Percentiles rank a stretch among this genome's conserved stretches.
These are phyloP conservation scores for Tromatobia lineatoria DNA, from an alignment of 2,888 invertebrate species.

Conservation along the genomic window DNA sequence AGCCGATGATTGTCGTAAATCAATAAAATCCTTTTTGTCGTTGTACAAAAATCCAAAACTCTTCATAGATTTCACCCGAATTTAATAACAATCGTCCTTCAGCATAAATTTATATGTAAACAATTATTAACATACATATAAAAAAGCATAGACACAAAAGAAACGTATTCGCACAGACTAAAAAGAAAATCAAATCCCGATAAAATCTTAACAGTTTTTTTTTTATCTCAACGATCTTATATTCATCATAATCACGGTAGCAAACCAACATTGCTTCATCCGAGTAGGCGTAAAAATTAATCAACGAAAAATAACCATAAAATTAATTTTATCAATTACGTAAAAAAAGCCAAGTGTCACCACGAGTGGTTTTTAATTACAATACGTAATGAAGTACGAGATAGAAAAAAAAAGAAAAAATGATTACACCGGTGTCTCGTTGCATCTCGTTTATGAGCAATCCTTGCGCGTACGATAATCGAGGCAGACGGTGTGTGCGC, in stretches of 20 bases:
- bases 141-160: no score
- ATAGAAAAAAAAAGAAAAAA: background rate
- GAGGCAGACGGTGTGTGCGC: conserved; percentile 1
- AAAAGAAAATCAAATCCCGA: no score
- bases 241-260: background rate
- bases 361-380: background rate
- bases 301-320: background rate
- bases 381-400: background rate
- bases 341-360: background rate
- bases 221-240: no score
- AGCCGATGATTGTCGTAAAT: no score
- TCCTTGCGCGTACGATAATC: background rate
- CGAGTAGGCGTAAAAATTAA: background rate
- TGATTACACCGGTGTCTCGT: background rate
- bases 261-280: background rate
- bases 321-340: background rate
- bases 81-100: no score
- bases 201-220: no score
- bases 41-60: no score
- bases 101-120: no score
- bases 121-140: no score
- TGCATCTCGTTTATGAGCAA: conserved; percentile 4
- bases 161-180: no score
- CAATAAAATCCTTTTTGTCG: no score
- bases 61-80: no score